Conservation (phyloP, 1,140 invertebrate genomes). For the Limonius californicus region DNA sequence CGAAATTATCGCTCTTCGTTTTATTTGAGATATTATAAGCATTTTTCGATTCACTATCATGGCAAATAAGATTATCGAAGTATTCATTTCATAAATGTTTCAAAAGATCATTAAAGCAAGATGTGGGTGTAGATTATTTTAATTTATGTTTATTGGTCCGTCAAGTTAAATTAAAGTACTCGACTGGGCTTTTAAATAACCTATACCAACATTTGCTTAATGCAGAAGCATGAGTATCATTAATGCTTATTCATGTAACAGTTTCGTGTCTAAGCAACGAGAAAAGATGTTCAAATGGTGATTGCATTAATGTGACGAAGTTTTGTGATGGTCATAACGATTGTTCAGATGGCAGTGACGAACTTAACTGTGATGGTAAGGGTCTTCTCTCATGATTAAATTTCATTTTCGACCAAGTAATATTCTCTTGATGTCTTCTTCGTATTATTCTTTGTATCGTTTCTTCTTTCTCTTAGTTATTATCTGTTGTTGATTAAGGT, state of each 20-base stretch:
- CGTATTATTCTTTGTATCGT: not conserved
- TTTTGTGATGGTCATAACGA: slow-evolving; percentile 67
- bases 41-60: too few species aligned
- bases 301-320: slow-evolving; percentile 49
- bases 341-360: slow-evolving; percentile 72
- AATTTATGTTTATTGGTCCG: too few species aligned
- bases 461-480: not conserved
- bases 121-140: too few species aligned
- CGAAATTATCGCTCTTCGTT: too few species aligned
- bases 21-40: too few species aligned
- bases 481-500: too few species aligned
- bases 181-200: too few species aligned
- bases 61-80: too few species aligned
- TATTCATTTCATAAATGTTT: too few species aligned
- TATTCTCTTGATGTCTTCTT: not conserved
- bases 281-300: slow-evolving; percentile 67
- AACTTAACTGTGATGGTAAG: slow-evolving; percentile 54
- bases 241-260: slow-evolving; percentile 24
- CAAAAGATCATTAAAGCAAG: too few species aligned
- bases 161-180: too few species aligned
- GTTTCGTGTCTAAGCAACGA: slow-evolving; percentile 56
- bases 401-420: not conserved
- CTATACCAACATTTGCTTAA: slow-evolving; percentile 20
- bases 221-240: not conserved
- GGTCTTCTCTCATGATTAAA: slow-evolving; percentile 13